Base-by-base conservation (phyloP, 2,113 vertebrate species). In the Heterochromis multidens region DNA sequence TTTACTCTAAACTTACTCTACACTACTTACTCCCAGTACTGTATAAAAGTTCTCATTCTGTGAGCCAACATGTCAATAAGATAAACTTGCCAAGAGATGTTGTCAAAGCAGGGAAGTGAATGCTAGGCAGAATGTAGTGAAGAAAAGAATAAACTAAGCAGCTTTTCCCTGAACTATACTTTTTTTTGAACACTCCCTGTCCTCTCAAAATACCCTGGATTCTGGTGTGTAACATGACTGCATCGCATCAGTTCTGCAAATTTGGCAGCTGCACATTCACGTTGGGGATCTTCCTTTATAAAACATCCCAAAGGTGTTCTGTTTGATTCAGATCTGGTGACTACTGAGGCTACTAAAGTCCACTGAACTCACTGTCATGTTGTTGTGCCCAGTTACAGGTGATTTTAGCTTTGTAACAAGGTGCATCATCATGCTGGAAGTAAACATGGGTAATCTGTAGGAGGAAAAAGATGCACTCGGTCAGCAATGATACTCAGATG, bases 81-180 rank as follows among this genome's bases (percentile, higher is more conserved):
- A 57, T 59, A 54, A 82, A 74, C 52, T 61, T 31, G 49, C 46
- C 21, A 17, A 49, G 27, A 61, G 19, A 77, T 81, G 1, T 35
- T 85, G 82, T 84, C 61, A 81, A 61, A 85, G 33, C 59, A 78
- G 4, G 7, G 29, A 81, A 80, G 80, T 80, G 59, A 85, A 77
- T 60, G 31, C 74, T 65, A 35, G 63, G 65, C 35, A 31, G 79
- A 59, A 87, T 60, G 65, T 72, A 46, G 19, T 33, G 49, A 16
- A 43, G 37, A 49, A 63, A 52, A 70, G 37, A 70, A 40, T 29
- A 29, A 84, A 62, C 78, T 52, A 14, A 52, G 57, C 21, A 46
- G 27, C 60, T 85, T 87, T 74, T 81, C 27, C 29, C 63, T 83
- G 40, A 80, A 70, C 25, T 56, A 17, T 21, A 65, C 21, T 57